These are phyloP conservation scores for Trichacis sp. DNA, from an alignment of 2,888 invertebrate genomes.

Conservation along the genomic window DNA sequence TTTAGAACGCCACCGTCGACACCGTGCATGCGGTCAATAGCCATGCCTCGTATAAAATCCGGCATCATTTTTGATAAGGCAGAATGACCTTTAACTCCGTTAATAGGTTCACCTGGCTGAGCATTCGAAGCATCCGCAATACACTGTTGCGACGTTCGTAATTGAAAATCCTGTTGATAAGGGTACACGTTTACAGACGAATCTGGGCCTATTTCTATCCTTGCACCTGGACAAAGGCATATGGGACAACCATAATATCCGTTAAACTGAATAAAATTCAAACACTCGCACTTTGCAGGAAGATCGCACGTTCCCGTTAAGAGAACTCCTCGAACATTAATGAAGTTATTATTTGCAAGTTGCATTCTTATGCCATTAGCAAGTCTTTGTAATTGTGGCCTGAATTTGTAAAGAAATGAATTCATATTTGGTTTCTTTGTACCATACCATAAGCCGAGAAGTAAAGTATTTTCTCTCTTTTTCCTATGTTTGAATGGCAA, in stretches of 20 bases:
- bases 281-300: no score
- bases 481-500: no score
- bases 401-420: no score
- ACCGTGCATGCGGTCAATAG: conserved; percentile 38
- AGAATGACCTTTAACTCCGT: conserved; percentile 30
- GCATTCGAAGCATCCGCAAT: conserved; percentile 26
- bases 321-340: no score
- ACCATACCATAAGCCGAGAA: no score
- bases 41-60: conserved; percentile 33
- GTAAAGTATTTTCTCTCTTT: no score
- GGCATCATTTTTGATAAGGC: conserved; percentile 30
- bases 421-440: no score
- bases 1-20: conserved; percentile 36
- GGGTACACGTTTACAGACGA: conserved; percentile 32
- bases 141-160: conserved; percentile 25
- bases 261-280: conserved; percentile 38
- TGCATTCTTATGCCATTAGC: no score
- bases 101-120: conserved; percentile 17
- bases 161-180: conserved; percentile 18
- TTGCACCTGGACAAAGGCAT: conserved; percentile 30
- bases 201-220: conserved; percentile 4
- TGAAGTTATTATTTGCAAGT: no score
- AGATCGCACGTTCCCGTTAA: no score
- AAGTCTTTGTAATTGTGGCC: no score
- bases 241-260: conserved; percentile 33